Evolutionary conservation across 2,113 vertebrate genomes (phyloP), one percentile per base, ranked within the genome.

Genomic region (Plectropomus leopardus): DNA sequence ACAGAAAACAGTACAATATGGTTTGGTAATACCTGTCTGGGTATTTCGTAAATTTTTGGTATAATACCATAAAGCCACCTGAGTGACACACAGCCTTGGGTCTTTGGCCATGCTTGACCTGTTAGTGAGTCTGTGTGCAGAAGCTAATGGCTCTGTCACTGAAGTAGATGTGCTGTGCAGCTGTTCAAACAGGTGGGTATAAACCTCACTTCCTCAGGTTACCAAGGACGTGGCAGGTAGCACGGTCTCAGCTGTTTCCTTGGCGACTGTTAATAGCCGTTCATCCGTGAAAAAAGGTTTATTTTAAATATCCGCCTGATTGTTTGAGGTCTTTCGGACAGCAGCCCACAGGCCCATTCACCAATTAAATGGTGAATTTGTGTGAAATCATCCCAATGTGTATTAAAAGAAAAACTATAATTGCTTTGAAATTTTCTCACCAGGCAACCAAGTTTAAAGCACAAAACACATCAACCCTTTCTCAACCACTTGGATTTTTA

Each of bases 161-260:
- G 58, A 44, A 7, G 50, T 15, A 0, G 21, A 40, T 1, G 11
- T 15, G 23, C 42, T 0, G 13, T 26, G 44, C 83, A 71, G 64
- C 76, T 66, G 61, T 68, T 64, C 48, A 65, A 73, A 76, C 51
- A 58, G 34, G 30, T 44, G 45, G 66, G 64, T 71, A 21, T n/a
- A 15, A 72, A 72, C 44, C 69, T 50, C 30, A 5, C 71, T 44
- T 67, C 68, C 65, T 72, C 9, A 53, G 40, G 83, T 76, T 69
- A 74, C 88, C 60, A 57, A 85, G 73, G 66, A 80, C 23, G 5
- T 28, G 54, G 34, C 80, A 64, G 61, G 57, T 67, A 72, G 26
- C 48, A 21, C 16, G 34, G 59, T 36, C 34, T 67, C 61, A 9
- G 8, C 58, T 2, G 80, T 85, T 81, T 81, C 80, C 30, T 17